Percentiles rank a stretch among this genome's conserved stretches.
phyloP scores from a whole-genome alignment of 2,888 invertebrate species.

The Drosophila diplacantha region DNA sequence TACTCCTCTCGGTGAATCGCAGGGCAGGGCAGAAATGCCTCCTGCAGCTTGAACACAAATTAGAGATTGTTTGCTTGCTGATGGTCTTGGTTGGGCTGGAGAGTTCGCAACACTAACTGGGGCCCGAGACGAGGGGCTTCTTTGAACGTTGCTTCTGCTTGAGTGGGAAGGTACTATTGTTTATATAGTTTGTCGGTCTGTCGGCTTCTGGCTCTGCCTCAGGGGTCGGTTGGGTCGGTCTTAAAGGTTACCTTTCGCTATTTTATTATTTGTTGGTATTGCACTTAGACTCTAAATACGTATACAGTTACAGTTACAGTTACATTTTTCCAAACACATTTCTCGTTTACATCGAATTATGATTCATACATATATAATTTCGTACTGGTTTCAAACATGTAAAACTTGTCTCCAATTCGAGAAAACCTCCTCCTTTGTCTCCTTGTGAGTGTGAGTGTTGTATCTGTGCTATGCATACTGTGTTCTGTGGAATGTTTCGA shows the following conservation, averaged over 20 bases:
- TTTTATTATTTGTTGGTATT: conserved; percentile 49
- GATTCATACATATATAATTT: conserved; percentile 30
- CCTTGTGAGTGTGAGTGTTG: conserved; percentile 9
- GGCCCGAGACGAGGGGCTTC: conserved; percentile 7
- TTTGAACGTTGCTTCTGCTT: conserved; percentile 36
- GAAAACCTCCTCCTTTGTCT: conserved; percentile 8
- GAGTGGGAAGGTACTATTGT: conserved; percentile 68
- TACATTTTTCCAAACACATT: conserved; percentile 59
- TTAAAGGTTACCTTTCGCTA: conserved; percentile 38
- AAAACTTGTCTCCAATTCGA: conserved; percentile 38
- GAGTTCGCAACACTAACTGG: conserved; percentile 15
- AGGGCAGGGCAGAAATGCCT: conserved; percentile 20
- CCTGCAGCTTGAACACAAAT: conserved; percentile 56
- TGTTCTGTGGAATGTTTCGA: conserved; percentile 31
- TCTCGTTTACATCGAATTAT: conserved; percentile 41
- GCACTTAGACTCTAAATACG: conserved; percentile 64
- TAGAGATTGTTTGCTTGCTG: conserved; percentile 32
- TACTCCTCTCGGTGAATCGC: background rate
- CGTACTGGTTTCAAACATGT: conserved; percentile 22
- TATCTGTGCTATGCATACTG: conserved; percentile 26
- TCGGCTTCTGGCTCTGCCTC: conserved; percentile 18
- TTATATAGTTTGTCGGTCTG: conserved; percentile 43
- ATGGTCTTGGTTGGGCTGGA: conserved; percentile 32
- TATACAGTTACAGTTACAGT: conserved; percentile 61
- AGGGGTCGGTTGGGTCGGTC: conserved; percentile 38